A percentile compares a stretch with the other conserved stretches of the same genome.
Conservation (phyloP, 2,113 vertebrate species). For the Brachionichthys hirsutus region DNA sequence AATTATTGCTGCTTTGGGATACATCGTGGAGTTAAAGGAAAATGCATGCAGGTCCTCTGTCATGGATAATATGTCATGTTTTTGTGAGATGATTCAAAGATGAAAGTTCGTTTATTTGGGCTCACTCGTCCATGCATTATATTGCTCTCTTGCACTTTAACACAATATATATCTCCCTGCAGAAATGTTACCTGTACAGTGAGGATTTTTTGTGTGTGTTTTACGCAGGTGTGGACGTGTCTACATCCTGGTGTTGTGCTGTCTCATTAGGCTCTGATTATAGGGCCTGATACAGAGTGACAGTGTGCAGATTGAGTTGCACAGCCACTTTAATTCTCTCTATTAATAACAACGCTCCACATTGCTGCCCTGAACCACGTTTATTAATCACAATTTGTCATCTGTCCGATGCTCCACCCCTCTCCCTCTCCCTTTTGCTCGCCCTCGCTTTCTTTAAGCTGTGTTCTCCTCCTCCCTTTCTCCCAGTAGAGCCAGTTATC, state of each 20-base stretch:
- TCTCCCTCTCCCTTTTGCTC: slow-evolving; percentile 44
- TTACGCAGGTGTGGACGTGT: slow-evolving; percentile 44
- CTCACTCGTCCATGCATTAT: neutral
- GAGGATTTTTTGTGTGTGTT: slow-evolving; percentile 35
- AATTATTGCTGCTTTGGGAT: neutral
- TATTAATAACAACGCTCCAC: slow-evolving; percentile 83
- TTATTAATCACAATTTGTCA: slow-evolving; percentile 88
- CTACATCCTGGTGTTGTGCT: slow-evolving; percentile 69
- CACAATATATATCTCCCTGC: slow-evolving; percentile 4
- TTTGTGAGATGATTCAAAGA: slow-evolving; percentile 1
- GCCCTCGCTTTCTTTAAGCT: slow-evolving; percentile 32
- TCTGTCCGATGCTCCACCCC: slow-evolving; percentile 76
- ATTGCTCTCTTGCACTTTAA: slow-evolving; percentile 7
- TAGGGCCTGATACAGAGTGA: slow-evolving; percentile 82
- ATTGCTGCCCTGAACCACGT: slow-evolving; percentile 78
- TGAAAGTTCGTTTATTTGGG: slow-evolving; percentile 16
- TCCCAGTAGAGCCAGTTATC: slow-evolving; percentile 73
- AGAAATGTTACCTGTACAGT: slow-evolving; percentile 36
- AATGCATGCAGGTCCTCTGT: neutral
- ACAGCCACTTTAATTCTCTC: slow-evolving; percentile 81
- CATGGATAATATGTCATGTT: neutral
- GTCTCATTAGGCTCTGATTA: slow-evolving; percentile 83
- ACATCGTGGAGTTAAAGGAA: neutral
- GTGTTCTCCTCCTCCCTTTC: slow-evolving; percentile 32
- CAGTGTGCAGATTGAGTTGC: slow-evolving; percentile 84